These are phyloP conservation scores for Melinopterus prodromus DNA, from an alignment of 2,888 invertebrate genomes.

Conservation along the genomic window DNA sequence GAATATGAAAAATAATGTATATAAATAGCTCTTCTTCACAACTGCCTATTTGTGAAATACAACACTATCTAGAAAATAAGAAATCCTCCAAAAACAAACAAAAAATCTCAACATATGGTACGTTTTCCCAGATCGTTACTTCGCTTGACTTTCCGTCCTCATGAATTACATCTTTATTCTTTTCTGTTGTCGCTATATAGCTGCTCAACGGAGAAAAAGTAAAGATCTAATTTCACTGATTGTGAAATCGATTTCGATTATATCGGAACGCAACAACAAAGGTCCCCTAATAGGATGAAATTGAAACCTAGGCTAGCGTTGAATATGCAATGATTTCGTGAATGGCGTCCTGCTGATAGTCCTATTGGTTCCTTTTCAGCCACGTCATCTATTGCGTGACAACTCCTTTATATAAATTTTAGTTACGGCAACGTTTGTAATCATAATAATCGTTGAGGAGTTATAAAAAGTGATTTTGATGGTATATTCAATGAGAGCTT, in stretches of 20 bases:
- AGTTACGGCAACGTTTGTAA: background rate
- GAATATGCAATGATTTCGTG: slow-evolving; percentile 41
- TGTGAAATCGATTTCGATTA: slow-evolving; percentile 38
- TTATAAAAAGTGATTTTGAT: background rate
- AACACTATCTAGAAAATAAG: too few species aligned
- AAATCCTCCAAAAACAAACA: too few species aligned
- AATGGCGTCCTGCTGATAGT: slow-evolving; percentile 41
- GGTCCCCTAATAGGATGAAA: slow-evolving; percentile 38
- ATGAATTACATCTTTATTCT: background rate
- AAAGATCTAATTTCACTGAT: slow-evolving; percentile 35
- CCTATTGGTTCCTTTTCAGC: slow-evolving; percentile 42
- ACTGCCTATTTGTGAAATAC: too few species aligned
- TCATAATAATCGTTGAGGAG: background rate
- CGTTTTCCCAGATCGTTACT: background rate
- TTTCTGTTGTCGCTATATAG: background rate
- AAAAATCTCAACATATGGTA: too few species aligned
- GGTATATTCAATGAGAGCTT: too few species aligned
- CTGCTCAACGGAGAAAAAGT: slow-evolving; percentile 13
- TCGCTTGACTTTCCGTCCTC: background rate
- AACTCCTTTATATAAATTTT: background rate
- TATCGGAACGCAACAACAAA: slow-evolving; percentile 37
- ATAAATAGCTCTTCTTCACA: too few species aligned
- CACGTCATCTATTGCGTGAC: slow-evolving; percentile 24
- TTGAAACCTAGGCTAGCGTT: slow-evolving; percentile 40
- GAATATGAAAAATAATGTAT: too few species aligned